Conservation (phyloP, 2,797 vertebrate species). For the Tiaroga cobitis region DNA sequence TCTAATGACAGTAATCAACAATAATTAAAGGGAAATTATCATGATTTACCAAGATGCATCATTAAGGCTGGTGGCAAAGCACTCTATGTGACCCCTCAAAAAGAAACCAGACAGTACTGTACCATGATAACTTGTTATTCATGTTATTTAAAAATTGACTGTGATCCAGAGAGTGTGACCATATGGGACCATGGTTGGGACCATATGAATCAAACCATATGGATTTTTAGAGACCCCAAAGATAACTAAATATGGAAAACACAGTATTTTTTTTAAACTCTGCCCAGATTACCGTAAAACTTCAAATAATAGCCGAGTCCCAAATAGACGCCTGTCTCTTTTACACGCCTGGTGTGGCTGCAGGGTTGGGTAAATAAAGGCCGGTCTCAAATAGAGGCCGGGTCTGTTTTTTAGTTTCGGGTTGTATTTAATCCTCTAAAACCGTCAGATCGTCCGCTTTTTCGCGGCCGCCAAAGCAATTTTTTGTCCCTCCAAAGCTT, state of each 20-base stretch:
- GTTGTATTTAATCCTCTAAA: too few species aligned
- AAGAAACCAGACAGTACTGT: neutral
- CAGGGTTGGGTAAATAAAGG: too few species aligned
- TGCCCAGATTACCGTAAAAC: too few species aligned
- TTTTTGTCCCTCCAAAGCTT: too few species aligned
- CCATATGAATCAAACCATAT: neutral
- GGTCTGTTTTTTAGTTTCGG: too few species aligned
- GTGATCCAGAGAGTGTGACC: neutral
- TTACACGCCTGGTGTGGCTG: too few species aligned
- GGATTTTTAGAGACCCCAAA: neutral
- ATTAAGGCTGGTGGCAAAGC: conserved; percentile 71
- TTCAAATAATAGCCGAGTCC: too few species aligned
- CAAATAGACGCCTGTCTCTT: too few species aligned
- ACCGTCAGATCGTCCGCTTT: too few species aligned
- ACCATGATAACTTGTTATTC: neutral
- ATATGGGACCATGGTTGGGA: too few species aligned
- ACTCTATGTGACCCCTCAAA: conserved; percentile 69
- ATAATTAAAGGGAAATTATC: conserved; percentile 80
- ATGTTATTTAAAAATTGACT: neutral
- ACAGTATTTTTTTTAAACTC: neutral
- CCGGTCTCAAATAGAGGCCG: too few species aligned
- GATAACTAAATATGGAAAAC: neutral
- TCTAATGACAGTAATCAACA: conserved; percentile 81
- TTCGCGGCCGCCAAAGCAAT: too few species aligned
- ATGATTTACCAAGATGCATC: conserved; percentile 73